Evolutionary conservation across 2,797 vertebrate species (phyloP), one percentile per base, ranked within the genome.

Genomic region (Sebastolobus alascanus): DNA sequence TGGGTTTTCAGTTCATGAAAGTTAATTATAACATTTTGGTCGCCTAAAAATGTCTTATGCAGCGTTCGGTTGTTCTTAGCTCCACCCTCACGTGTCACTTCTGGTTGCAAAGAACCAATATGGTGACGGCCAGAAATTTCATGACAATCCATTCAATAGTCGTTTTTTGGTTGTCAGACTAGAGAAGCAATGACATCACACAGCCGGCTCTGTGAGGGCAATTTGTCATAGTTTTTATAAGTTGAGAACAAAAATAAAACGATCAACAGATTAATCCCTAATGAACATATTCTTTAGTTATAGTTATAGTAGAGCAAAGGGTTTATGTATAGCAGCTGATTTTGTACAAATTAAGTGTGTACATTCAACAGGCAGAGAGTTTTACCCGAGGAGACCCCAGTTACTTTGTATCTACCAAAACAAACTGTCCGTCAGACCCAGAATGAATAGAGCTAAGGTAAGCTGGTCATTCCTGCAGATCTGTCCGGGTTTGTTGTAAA

Each of bases 401-500:
- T 77, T 46, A 29, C 6, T 76, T 22, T 11, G 68, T 59, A 22
- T 68, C 77, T 60, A 60, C 33, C 66, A 78, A 85, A 84, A 78
- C 76, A 82, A 87, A 54, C 71, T 35, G 33, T 69, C n/a, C 6
- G 3, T 73, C 52, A 77, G 77, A 40, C 31, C 68, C 37, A 8
- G 65, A 77, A 58, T 71, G 85, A 88, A 73, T n/a, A 27, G 22
- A 61, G 75, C 20, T 46, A 43, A 80, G 46, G 74, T 84, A 66
- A 80, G 71, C 71, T 20, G 52, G 29, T 80, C 83, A 46, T 85
- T 86, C 61, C 80, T 78, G 86, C 69, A 71, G 79, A 81, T 74
- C 59, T 29, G 58, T 80, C 37, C 69, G 60, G n/a, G 65, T 86
- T 87, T 74, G 68, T 84, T 79, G 76, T 78, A 79, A 88, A 82